Conservation (phyloP, 1,140 invertebrate species). For the Mamestra configurata region DNA sequence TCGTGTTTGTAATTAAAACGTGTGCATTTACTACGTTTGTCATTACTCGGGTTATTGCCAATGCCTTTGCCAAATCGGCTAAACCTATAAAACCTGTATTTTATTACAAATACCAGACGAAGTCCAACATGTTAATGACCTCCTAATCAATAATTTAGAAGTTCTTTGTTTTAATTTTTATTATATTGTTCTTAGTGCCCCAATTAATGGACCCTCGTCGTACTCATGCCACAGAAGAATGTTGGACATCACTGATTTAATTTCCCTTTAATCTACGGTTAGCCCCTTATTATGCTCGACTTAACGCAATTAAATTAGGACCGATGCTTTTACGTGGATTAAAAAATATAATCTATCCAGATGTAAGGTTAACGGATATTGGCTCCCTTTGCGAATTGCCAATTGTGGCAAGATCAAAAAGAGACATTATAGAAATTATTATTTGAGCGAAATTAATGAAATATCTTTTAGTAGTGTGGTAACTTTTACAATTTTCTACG, state of each 20-base stretch:
- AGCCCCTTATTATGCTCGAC: conserved; percentile 41
- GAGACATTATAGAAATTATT: background rate
- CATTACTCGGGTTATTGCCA: background rate
- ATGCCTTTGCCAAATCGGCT: background rate
- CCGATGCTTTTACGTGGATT: conserved; percentile 40
- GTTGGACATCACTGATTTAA: conserved; percentile 6
- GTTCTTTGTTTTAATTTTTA: background rate
- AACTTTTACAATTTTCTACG: too few species aligned
- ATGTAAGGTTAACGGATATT: conserved; percentile 15
- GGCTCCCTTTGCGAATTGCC: background rate
- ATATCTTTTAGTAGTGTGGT: too few species aligned
- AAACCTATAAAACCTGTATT: background rate
- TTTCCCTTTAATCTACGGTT: conserved; percentile 25
- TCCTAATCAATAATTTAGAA: background rate
- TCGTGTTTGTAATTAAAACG: conserved; percentile 14
- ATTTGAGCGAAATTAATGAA: background rate
- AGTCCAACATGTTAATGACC: background rate
- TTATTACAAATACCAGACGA: background rate
- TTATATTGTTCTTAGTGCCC: conserved; percentile 1
- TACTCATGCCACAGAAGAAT: background rate
- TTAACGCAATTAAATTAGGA: conserved; percentile 46
- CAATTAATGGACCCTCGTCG: conserved; percentile 1
- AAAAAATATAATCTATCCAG: conserved; percentile 34
- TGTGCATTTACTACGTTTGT: background rate
- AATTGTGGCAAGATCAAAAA: background rate